Base-by-base conservation (phyloP, 2,113 vertebrate species). In the Etia nguti region DNA sequence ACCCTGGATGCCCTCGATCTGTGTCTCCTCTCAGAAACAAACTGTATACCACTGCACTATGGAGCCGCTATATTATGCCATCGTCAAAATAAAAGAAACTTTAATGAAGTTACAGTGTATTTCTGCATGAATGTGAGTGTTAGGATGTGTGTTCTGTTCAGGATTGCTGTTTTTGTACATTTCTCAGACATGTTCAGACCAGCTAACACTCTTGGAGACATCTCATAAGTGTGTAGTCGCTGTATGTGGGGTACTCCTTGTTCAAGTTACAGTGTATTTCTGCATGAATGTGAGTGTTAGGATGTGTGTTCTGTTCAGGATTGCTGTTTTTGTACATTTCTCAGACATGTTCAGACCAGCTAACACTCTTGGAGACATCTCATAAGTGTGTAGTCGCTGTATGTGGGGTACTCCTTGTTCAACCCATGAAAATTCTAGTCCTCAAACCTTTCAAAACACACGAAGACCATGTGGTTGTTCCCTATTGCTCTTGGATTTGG, bases 381-480 rank as follows among this genome's bases (percentile, higher is more conserved):
- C 6, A 24, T 60, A 20, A 60, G 26, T 52, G 8, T 84, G 57
- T 82, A 80, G 20, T 36, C 2, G 26, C 60, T 46, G 26, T 31
- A 81, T 65, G 29, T 73, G 60, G 52, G 60, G 24, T 75, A 50
- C 54, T 77, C 62, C 15, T 65, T 83, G 80, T 41, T 26, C 7
- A 5, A 34, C 68, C 84, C 59, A 70, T 84, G 29, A 85, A 65
- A 85, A 87, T 55, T 65, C 60, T 75, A 56, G 54, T 59, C 80
- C 70, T 81, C 77, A 81, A 82, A 65, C 62, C 24, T 83, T 68
- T 91, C 16, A 24, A 68, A 90, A 86, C 88, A 86, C 81, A 77
- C 22, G 52, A 18, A n/a, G 55, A 26, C 70, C 82, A 60, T 85
- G 50, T 80, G 80, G 10, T 86, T 68, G 57, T 86, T 89, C 65